phyloP scores from a whole-genome alignment of 2,797 vertebrate species.

The Pipistrellus pygmaeus region DNA sequence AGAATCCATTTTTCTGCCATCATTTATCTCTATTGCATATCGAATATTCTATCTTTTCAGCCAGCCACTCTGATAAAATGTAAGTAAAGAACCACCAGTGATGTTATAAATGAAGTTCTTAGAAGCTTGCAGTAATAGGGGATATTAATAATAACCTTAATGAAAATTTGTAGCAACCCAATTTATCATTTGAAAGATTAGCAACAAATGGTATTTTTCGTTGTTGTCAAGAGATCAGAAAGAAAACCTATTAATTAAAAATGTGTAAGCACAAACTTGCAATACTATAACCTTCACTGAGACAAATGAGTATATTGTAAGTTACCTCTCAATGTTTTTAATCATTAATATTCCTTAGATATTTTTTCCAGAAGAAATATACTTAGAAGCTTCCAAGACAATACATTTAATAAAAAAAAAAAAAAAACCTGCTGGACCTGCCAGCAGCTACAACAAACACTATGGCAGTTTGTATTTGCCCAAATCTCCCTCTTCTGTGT shows the following conservation, averaged over 20 bases:
- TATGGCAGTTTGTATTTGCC: neutral
- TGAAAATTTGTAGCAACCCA: conserved; percentile 77
- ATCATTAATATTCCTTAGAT: conserved; percentile 15
- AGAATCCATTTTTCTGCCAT: conserved; percentile 79
- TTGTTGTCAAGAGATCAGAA: conserved; percentile 52
- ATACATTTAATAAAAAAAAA: neutral
- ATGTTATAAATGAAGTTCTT: conserved; percentile 79
- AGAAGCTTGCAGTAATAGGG: conserved; percentile 70
- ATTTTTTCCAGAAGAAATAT: neutral
- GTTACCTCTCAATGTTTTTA: neutral
- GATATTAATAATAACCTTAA: conserved; percentile 82
- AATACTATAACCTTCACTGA: conserved; percentile 51
- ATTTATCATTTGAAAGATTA: conserved; percentile 79
- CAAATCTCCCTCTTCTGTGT: neutral
- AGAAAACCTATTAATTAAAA: conserved; percentile 75
- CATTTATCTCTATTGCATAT: conserved; percentile 77
- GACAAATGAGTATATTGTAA: conserved; percentile 40
- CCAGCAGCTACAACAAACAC: neutral
- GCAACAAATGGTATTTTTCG: conserved; percentile 72
- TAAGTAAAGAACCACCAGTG: conserved; percentile 72
- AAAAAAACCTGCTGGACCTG: neutral
- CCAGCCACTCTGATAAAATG: conserved; percentile 73
- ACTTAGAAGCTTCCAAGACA: neutral
- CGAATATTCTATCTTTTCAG: conserved; percentile 20
- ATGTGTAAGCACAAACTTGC: conserved; percentile 36